These are phyloP conservation scores for Drosophila prosaltans DNA, from an alignment of 1,140 invertebrate species.

Conservation along the genomic window DNA sequence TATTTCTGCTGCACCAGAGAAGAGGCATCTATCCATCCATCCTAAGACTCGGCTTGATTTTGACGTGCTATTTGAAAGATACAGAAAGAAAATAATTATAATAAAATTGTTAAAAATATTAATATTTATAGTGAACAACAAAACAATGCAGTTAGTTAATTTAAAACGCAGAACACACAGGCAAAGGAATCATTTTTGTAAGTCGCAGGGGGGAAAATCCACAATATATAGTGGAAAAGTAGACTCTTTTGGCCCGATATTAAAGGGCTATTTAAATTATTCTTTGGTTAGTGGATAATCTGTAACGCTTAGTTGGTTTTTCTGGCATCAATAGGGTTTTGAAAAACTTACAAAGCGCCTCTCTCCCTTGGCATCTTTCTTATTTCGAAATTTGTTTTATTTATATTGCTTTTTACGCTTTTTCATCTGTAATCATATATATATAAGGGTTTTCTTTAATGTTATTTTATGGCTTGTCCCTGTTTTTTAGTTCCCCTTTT, in stretches of 20 bases:
- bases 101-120: conserved; percentile 11
- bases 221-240: too few relatives aligned
- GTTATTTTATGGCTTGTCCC: too few relatives aligned
- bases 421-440: conserved; percentile 73
- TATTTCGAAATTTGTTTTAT: background rate
- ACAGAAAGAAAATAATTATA: background rate
- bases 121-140: background rate
- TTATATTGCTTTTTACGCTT: conserved; percentile 32
- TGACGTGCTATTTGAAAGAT: conserved; percentile 51
- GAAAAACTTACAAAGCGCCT: conserved; percentile 10
- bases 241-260: too few relatives aligned
- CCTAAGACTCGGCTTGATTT: conserved; percentile 50
- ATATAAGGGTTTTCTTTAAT: too few relatives aligned
- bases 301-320: conserved; percentile 3
- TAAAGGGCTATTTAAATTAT: too few relatives aligned
- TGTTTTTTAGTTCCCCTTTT: too few relatives aligned
- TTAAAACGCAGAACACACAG: too few relatives aligned
- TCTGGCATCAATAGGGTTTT: background rate
- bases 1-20: conserved; percentile 20
- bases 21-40: conserved; percentile 24
- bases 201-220: too few relatives aligned
- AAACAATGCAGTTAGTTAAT: background rate
- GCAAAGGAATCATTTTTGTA: too few relatives aligned
- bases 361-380: background rate
- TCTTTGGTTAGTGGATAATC: conserved; percentile 2